Evolutionary conservation across 2,113 vertebrate genomes (phyloP), one percentile per base, ranked within the genome.

Genomic region (Hoplias malabaricus): DNA sequence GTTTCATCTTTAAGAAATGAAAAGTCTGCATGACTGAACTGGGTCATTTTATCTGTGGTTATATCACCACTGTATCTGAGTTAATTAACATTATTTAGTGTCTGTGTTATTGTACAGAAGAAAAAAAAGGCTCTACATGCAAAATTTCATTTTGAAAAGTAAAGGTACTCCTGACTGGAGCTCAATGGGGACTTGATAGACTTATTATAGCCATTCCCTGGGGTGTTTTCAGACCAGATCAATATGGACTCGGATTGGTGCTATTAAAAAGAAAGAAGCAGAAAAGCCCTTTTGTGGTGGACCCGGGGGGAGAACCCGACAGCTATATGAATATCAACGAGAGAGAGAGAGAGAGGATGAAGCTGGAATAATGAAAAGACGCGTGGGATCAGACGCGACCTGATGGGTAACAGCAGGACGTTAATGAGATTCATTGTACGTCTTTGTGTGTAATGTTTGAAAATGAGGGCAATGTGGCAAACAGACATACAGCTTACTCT

Each of bases 361-460:
- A 25, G 72, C 43, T n/a, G 21, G 40, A 69, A 69, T 69, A 77
- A 77, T 75, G 56, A 77, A 46, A 54, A 40, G 23, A 80, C 48
- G 29, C 62, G 11, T 27, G 62, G 48, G 73, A 69, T 73, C 29
- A 77, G 78, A 80, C 12, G 62, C 19, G 56, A 48, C 38, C 48
- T 70, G 78, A 73, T n/a, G 63, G 50, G 73, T 21, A 67, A 68
- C 76, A 72, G 33, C 81, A 69, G 63, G 57, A 21, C 29, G 48
- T 6, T 78, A 80, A 80, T 80, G 73, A 83, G 36, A 80, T 76
- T 69, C 38, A 77, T 70, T 77, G 82, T 65, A 40, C 43, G 27
- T 34, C 31, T 43, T 34, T 57, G 56, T 42, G 50, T 70, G 27
- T 12, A n/a, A 69, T 56, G 59, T 72, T 34, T 72, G 33, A 72